These are phyloP conservation scores for Serrognathus titanus DNA, from an alignment of 2,888 invertebrate species.

Conservation along the genomic window DNA sequence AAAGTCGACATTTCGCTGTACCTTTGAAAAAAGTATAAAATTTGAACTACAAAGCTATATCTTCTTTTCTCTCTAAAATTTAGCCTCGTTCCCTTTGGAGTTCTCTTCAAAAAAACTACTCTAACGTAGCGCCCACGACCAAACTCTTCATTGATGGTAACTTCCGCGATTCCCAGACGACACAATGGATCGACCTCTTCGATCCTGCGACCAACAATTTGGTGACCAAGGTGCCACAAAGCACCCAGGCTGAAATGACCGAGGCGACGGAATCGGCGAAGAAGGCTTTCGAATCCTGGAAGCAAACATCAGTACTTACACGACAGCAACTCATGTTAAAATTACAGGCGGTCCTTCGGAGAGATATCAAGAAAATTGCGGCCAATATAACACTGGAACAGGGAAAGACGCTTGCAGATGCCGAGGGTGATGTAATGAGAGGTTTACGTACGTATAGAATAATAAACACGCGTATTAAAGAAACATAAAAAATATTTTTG, in stretches of 20 bases:
- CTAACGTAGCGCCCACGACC: constrained; percentile 62
- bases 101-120: constrained; percentile 26
- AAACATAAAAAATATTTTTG: constrained; percentile 20
- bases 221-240: constrained; percentile 80
- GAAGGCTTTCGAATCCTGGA: constrained; percentile 76
- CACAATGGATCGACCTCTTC: constrained; percentile 91
- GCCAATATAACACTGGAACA: constrained; percentile 92
- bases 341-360: constrained; percentile 78
- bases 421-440: constrained; percentile 96
- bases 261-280: constrained; percentile 83
- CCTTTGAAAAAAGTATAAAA: no score
- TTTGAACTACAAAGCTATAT: no score
- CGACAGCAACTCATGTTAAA: constrained; percentile 74
- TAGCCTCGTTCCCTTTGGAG: no score
- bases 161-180: constrained; percentile 88
- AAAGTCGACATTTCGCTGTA: no score
- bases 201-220: constrained; percentile 92
- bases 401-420: constrained; percentile 95
- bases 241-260: constrained; percentile 85
- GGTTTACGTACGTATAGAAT: constrained; percentile 80
- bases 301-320: constrained; percentile 84
- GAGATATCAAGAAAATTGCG: constrained; percentile 86
- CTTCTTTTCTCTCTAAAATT: no score
- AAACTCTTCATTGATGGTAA: constrained; percentile 96
- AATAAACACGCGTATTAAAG: no score